Evolutionary conservation across 2,797 vertebrate genomes (phyloP), one percentile per base, ranked within the genome.

Genomic region (Odontamblyopus lacepedii): DNA sequence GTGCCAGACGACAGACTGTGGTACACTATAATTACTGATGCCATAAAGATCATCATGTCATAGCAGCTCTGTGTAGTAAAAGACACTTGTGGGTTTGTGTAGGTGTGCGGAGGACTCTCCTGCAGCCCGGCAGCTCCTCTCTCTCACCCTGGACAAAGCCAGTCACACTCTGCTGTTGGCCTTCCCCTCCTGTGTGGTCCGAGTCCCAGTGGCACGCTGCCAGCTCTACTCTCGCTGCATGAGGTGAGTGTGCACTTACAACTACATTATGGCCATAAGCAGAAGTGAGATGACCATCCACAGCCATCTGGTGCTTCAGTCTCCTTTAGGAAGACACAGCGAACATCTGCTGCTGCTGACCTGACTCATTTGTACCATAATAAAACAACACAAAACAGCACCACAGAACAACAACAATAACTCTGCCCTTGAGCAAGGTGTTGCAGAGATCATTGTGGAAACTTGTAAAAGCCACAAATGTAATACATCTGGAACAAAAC

Each of bases 151-250:
- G 88, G 98, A 99, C 84, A 86, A 91, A 11, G 86, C 84, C 0
- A 96, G 96, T 0, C 95, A 96, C 6, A 94, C 94, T 5, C 92
- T 98, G 76, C 92, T 98, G 71, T 90, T 97, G 3, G 93, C 95
- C 74, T 98, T 98, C 75, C 95, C 96, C 0, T 96, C 93, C 48
- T 99, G 98, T 0, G 95, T 98, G 89, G 95, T 97, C 75, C 93
- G 96, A 30, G 94, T 97, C 12, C 96, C 97, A 0, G 93, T 97
- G 84, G 96, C 97, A 0, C 95, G 96, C 56, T 99, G 98, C 92
- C 96, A 98, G 81, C 96, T 96, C 80, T 93, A 97, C 84, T 95
- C 96, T 0, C 93, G 94, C 61, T 99, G 98, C 91, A 97, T 98
- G 95, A 99, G 96, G 98, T 99, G 85, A 96, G 97, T 93, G 60